Base-by-base conservation (phyloP, 2,888 invertebrate species). In the Rutpela maculata region DNA sequence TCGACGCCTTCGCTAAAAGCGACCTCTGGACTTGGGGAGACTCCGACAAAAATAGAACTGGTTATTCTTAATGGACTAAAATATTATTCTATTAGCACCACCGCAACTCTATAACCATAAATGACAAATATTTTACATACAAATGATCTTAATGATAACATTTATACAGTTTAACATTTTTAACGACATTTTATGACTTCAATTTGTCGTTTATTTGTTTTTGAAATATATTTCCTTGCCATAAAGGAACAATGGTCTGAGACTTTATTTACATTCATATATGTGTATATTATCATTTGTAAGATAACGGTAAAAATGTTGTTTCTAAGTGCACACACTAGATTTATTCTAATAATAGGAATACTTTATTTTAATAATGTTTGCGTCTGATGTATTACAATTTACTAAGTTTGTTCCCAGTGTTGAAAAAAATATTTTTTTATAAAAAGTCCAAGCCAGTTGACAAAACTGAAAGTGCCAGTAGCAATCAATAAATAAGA, bases 1-100 rank as follows among this genome's bases (percentile, higher is more conserved):
- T 78, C 80, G 78, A 76, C 76, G 81, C 72, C 79, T 80, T 62
- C 67, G 67, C 62, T 77, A 75, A 75, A 76, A 65, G 73, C 74
- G 67, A 74, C 74, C 62, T 63, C 35, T 65, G 50, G 35, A 60
- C 70, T 69, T 57, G 62, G 31, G 62, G 63, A 63, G 72, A 63
- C 72, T 72, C 72, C 63, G 72, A 72, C 81, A 63, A 72, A 78
- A 81, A 79, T 79, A 78, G 78, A 75, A 76, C 67, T 74, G 74
- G 74, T 68, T 74, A 66, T 65, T 67, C 69, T 69, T 75, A 75
- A 75, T 75, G 60, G 69, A 75, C 75, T 75, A 38, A 69, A 75
- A 75, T 75, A 69, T 67, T 75, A 68, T 63, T 67, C 69, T 62
- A 65, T 75, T 75, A 69, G 62, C 59, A 75, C 69, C 56, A 60